Evolutionary conservation across 1,140 invertebrate species (phyloP), one percentile per base, ranked within the genome.

Genomic region (Solen grandis): DNA sequence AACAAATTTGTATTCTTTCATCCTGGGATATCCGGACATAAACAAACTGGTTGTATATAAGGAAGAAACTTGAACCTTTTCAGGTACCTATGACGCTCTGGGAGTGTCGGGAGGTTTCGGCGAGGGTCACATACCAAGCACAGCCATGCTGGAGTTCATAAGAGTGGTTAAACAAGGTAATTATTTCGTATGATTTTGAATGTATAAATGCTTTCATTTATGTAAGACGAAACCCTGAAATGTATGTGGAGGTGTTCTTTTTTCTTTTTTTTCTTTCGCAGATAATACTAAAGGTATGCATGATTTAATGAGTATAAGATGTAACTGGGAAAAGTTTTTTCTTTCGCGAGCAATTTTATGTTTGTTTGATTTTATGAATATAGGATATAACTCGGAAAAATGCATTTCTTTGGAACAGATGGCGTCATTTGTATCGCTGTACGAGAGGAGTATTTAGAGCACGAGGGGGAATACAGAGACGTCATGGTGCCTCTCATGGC

Each of bases 71-170:
- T n/a, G n/a, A n/a, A n/a, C n/a, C 33, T 60, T 76, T 84, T 38
- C 70, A 91, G 90, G 85, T 59, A 60, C 81, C 0, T 93, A 92
- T 76, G 92, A 93, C 62, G 66, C 75, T 62, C 41, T 90, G 8
- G 88, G 90, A 0, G 84, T 90, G 60, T 86, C 88, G 66, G 92
- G 92, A 1, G 91, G 91, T 22, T 91, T 93, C 90, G 92, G 92
- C 2, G 92, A 92, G 77, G 92, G 91, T 25, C 92, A 92, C 75
- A 90, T 93, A 66, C 92, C 92, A 1, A 75, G 73, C 2, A 69
- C 70, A 10, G 91, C 88, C 19, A 41, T 93, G 8, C 66, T 86
- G 38, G 92, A 93, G 82, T 90, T 93, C 87, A 86, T 91, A 36
- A 81, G 92, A 27, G 68, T 93, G 10, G 91, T 92, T 1, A 91